A percentile compares a stretch with the other conserved stretches of the same genome.
Evolutionary conservation across 2,797 vertebrate species (phyloP).

Genomic region (Silurus lanzhouensis): DNA sequence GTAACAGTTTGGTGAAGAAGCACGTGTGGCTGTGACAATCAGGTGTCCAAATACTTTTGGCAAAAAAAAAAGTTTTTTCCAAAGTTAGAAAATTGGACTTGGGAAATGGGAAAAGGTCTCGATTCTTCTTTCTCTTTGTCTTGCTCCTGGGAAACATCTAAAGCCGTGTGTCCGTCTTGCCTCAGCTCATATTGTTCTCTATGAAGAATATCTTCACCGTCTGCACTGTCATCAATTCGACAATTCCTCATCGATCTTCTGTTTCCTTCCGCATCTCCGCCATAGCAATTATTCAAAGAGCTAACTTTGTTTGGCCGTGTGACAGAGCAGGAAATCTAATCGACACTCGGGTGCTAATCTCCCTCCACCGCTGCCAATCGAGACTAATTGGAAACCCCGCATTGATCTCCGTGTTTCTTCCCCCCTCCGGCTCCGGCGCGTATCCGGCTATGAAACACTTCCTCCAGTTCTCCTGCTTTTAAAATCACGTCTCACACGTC

Average conservation of each 20-base stretch:
- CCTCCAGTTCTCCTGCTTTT: constrained; percentile 1
- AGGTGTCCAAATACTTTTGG: too few species aligned
- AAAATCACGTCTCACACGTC: neutral
- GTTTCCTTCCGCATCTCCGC: constrained; percentile 45
- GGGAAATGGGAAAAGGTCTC: too few species aligned
- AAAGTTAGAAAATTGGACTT: too few species aligned
- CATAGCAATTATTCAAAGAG: constrained; percentile 67
- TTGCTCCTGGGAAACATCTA: too few species aligned
- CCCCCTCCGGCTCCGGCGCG: constrained; percentile 67
- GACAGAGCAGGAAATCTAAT: constrained; percentile 79
- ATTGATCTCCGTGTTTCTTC: constrained; percentile 71
- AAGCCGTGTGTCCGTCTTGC: neutral
- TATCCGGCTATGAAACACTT: constrained; percentile 68
- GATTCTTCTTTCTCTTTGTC: too few species aligned
- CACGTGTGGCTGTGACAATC: too few species aligned
- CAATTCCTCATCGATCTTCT: constrained; percentile 48
- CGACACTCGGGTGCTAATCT: constrained; percentile 78
- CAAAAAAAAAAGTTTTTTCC: too few species aligned
- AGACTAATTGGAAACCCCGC: constrained; percentile 77
- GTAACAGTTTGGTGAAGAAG: too few species aligned
- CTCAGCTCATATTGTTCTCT: neutral
- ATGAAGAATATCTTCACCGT: constrained; percentile 22
- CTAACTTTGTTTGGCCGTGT: constrained; percentile 66
- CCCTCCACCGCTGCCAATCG: constrained; percentile 74
- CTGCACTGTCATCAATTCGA: constrained; percentile 33